These are phyloP conservation scores for Montipora sp. DNA, from an alignment of 64 coral and sea anemone species.

Conservation along the genomic window DNA sequence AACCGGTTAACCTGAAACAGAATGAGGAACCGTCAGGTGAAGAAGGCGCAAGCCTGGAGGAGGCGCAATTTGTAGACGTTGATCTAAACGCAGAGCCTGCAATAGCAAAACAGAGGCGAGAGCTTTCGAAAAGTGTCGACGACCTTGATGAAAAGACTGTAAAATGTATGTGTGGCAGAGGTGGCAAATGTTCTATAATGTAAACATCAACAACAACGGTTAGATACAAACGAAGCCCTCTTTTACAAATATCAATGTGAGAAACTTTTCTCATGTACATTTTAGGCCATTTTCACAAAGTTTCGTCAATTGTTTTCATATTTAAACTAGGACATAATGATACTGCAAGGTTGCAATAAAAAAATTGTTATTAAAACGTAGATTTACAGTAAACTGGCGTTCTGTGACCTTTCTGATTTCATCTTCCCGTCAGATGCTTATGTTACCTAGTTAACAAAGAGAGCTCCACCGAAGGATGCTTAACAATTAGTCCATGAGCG, in stretches of 20 bases:
- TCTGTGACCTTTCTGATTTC: neutral
- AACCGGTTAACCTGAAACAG: constrained; percentile 1
- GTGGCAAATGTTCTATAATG: constrained; percentile 92
- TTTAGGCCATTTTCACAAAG: neutral
- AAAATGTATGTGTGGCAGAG: constrained; percentile 83
- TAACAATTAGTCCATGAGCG: too few relatives aligned
- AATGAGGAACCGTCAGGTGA: constrained; percentile 9
- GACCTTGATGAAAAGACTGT: constrained; percentile 84
- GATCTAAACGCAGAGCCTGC: constrained; percentile 70
- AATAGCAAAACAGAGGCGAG: constrained; percentile 76
- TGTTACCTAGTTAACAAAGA: too few relatives aligned
- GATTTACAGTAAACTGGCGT: neutral
- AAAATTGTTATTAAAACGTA: constrained; percentile 39
- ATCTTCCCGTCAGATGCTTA: neutral
- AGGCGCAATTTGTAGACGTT: constrained; percentile 82
- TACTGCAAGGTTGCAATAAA: constrained; percentile 29
- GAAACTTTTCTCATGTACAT: neutral
- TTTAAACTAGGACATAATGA: neutral
- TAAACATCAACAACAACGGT: constrained; percentile 21
- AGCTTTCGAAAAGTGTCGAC: constrained; percentile 74
- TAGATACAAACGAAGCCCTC: too few relatives aligned
- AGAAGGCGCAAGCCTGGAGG: constrained; percentile 1
- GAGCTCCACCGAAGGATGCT: too few relatives aligned
- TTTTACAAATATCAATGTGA: neutral
- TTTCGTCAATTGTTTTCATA: neutral